Conservation (phyloP, 2,888 invertebrate genomes). For the Meliscaeva auricollis region DNA sequence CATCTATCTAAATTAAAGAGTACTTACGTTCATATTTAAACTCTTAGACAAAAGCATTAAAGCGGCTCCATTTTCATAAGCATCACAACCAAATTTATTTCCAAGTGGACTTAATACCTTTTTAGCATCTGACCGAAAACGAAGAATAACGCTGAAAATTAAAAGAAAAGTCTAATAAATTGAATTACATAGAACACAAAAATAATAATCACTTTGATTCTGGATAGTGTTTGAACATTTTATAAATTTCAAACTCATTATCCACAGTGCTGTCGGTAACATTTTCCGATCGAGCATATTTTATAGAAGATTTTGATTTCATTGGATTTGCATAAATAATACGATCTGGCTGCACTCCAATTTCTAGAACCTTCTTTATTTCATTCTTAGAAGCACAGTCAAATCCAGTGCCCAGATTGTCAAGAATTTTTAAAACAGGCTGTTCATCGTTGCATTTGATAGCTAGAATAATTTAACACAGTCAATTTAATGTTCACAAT, state of each 20-base stretch:
- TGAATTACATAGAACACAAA: background rate
- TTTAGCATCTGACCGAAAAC: constrained; percentile 94
- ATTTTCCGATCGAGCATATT: constrained; percentile 90
- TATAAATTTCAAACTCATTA: constrained; percentile 95
- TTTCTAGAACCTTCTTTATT: constrained; percentile 87
- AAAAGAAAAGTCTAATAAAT: background rate
- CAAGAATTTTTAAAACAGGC: constrained; percentile 92
- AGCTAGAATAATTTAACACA: constrained; percentile 84
- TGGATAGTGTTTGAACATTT: constrained; percentile 93
- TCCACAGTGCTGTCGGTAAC: constrained; percentile 96
- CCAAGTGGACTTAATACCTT: constrained; percentile 94
- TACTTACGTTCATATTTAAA: constrained; percentile 88
- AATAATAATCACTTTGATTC: constrained; percentile 85
- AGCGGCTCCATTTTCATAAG: constrained; percentile 89
- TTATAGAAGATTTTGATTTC: constrained; percentile 95
- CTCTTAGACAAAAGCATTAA: constrained; percentile 90
- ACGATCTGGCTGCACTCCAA: constrained; percentile 84
- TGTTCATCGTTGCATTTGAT: constrained; percentile 98
- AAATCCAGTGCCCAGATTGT: constrained; percentile 95
- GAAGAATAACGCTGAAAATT: constrained; percentile 90
- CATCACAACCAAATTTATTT: constrained; percentile 97
- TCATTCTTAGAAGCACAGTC: constrained; percentile 99
- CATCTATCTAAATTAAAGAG: background rate
- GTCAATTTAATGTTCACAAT: too few relatives aligned
- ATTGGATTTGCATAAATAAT: constrained; percentile 99